Evolutionary conservation across 1,140 invertebrate genomes (phyloP).

Genomic region (Metaphire vulgaris): DNA sequence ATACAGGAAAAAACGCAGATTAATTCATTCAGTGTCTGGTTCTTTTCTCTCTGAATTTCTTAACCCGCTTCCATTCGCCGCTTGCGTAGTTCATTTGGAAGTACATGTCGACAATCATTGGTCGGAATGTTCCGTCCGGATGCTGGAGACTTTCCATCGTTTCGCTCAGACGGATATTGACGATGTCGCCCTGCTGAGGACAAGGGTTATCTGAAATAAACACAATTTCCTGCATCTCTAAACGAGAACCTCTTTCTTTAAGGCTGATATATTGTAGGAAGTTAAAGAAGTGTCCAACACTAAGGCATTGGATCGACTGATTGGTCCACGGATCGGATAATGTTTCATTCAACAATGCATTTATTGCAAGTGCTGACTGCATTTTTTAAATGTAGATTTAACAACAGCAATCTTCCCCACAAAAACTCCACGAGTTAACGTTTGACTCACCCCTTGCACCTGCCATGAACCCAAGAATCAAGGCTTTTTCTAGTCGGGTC

Average conservation of each 20-base stretch:
- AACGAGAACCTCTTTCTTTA: constrained; percentile 28
- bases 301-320: too few species aligned
- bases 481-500: constrained; percentile 88
- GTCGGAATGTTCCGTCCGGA: constrained; percentile 62
- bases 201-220: constrained; percentile 79
- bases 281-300: too few species aligned
- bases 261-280: background rate
- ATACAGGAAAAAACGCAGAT: too few species aligned
- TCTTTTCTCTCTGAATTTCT: constrained; percentile 58
- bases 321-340: too few species aligned
- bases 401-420: too few species aligned
- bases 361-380: too few species aligned
- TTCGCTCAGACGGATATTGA: constrained; percentile 87
- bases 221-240: too few species aligned
- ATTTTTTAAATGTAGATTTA: too few species aligned
- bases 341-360: too few species aligned
- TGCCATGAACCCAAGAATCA: constrained; percentile 96
- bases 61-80: constrained; percentile 85
- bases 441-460: constrained; percentile 69
- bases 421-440: too few species aligned
- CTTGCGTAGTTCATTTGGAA: constrained; percentile 96
- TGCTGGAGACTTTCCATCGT: constrained; percentile 69
- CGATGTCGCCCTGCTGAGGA: constrained; percentile 82
- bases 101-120: constrained; percentile 70
- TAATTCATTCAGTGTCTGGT: constrained; percentile 5